Conservation (phyloP, 2,113 vertebrate genomes). For the Entomyzon cyanotis region DNA sequence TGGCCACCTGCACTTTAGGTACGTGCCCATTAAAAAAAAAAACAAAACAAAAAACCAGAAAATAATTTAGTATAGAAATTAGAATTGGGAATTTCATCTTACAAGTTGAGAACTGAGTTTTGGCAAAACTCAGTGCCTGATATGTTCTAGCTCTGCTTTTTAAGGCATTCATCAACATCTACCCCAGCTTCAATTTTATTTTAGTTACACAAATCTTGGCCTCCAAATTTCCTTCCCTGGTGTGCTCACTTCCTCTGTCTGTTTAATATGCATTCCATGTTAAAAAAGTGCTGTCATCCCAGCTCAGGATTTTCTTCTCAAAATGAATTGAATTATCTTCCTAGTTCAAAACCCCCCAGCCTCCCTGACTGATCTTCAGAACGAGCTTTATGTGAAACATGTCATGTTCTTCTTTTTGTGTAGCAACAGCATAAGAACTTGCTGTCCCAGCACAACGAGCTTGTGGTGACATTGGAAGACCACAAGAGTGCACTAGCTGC, state of each 20-base stretch:
- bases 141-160: background rate
- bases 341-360: background rate
- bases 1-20: background rate
- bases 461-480: constrained; percentile 93
- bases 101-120: background rate
- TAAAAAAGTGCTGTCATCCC: background rate
- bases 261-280: background rate
- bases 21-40: background rate
- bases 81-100: background rate
- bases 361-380: background rate
- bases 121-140: background rate
- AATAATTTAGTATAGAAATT: background rate
- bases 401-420: constrained; percentile 74
- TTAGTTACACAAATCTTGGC: background rate
- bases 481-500: constrained; percentile 97
- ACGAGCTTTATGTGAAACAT: constrained; percentile 7
- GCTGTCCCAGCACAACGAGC: constrained; percentile 86
- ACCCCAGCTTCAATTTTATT: background rate
- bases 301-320: background rate
- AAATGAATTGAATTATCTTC: background rate
- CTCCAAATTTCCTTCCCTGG: background rate
- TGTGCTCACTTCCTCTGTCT: background rate
- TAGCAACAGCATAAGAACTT: constrained; percentile 93
- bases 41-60: background rate
- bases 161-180: background rate